Evolutionary conservation across 2,888 invertebrate species (phyloP).

Genomic region (Lapara coniferarum): DNA sequence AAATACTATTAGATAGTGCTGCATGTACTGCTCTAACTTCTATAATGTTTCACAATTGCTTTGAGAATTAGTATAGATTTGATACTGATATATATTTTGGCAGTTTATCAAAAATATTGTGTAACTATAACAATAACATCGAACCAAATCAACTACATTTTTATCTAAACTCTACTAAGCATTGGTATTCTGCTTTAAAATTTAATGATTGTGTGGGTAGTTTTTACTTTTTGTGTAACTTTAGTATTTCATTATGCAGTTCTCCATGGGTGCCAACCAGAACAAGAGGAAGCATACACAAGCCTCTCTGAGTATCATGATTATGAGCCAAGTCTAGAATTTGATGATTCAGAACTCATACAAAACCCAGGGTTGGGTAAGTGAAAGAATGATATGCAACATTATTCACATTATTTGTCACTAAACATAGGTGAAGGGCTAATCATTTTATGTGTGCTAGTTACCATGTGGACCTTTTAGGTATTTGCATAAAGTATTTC

Average conservation of each 20-base stretch:
- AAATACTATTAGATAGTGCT: too few species aligned
- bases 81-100: too few species aligned
- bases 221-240: slow-evolving; percentile 17
- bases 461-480: too few species aligned
- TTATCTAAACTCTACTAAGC: neutral
- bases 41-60: too few species aligned
- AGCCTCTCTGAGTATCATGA: slow-evolving; percentile 96
- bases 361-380: slow-evolving; percentile 88
- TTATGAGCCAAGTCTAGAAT: slow-evolving; percentile 97
- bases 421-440: neutral
- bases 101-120: too few species aligned
- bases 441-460: too few species aligned
- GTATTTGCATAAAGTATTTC: too few species aligned
- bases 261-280: slow-evolving; percentile 63
- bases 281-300: slow-evolving; percentile 90
- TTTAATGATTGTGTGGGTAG: neutral
- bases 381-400: slow-evolving; percentile 35
- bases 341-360: slow-evolving; percentile 96
- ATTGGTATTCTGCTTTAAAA: neutral
- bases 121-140: too few species aligned
- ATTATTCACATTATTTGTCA: slow-evolving; percentile 3
- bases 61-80: too few species aligned
- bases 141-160: too few species aligned
- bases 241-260: slow-evolving; percentile 50
- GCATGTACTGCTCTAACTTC: too few species aligned